These are phyloP conservation scores for Drepanosiphum platanoidis DNA, from an alignment of 2,888 invertebrate genomes.

Conservation along the genomic window DNA sequence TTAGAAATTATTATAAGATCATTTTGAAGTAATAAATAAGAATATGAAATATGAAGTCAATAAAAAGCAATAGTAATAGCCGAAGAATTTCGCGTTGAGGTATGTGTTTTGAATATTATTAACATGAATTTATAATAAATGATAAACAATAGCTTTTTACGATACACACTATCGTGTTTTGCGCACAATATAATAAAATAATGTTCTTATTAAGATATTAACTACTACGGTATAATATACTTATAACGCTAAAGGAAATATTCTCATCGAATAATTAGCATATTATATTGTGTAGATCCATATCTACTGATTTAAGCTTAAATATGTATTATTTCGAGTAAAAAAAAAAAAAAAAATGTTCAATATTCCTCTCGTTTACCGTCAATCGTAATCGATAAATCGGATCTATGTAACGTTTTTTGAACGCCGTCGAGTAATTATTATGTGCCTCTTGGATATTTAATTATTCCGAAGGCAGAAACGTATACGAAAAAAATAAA, in stretches of 20 bases:
- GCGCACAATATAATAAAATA: background rate
- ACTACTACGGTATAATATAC: background rate
- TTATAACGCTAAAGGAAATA: constrained; percentile 17
- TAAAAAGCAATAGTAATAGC: background rate
- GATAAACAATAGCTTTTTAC: constrained; percentile 6
- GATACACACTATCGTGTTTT: background rate
- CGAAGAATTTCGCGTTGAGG: background rate
- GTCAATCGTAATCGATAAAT: constrained; percentile 3
- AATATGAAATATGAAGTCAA: too few species aligned
- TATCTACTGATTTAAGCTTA: constrained; percentile 20
- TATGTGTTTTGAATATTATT: constrained; percentile 1
- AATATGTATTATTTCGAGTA: background rate
- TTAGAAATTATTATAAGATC: background rate
- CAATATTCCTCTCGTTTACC: background rate
- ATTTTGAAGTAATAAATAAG: too few species aligned
- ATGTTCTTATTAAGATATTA: constrained; percentile 35
- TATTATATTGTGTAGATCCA: constrained; percentile 28
- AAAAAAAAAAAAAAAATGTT: too few species aligned
- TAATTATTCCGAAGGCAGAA: constrained; percentile 14
- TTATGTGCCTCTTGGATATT: background rate
- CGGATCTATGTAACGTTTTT: constrained; percentile 1
- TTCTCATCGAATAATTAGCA: constrained; percentile 3
- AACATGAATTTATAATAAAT: constrained; percentile 1
- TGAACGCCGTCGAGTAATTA: background rate
- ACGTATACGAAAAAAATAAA: background rate